Evolutionary conservation across 2,113 vertebrate genomes (phyloP).

Genomic region (Menidia beryllina): DNA sequence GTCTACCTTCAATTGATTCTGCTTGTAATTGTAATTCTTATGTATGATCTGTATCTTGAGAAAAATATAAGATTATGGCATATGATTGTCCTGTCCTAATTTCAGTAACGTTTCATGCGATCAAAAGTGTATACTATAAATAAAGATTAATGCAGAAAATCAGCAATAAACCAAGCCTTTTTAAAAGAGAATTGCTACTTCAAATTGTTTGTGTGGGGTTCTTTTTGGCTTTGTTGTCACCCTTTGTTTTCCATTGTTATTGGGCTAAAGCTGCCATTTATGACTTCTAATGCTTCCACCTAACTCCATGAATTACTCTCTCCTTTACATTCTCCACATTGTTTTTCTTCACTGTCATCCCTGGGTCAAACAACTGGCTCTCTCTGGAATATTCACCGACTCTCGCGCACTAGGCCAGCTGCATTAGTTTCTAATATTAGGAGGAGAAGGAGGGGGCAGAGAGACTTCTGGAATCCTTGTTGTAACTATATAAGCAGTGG

Average conservation of each 20-base stretch:
- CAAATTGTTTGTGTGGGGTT: neutral
- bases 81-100: slow-evolving; percentile 60
- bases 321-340: slow-evolving; percentile 43
- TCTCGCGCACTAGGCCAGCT: slow-evolving; percentile 33
- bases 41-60: slow-evolving; percentile 31
- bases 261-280: slow-evolving; percentile 16
- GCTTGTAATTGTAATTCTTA: slow-evolving; percentile 40
- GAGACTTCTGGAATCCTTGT: slow-evolving; percentile 67
- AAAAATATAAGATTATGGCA: slow-evolving; percentile 46
- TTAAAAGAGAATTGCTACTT: slow-evolving; percentile 36
- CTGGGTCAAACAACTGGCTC: slow-evolving; percentile 23
- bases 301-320: slow-evolving; percentile 5
- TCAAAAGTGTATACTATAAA: slow-evolving; percentile 58
- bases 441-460: slow-evolving; percentile 4
- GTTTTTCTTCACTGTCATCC: slow-evolving; percentile 29
- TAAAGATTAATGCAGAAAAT: slow-evolving; percentile 68
- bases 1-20: slow-evolving; percentile 62
- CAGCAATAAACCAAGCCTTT: slow-evolving; percentile 74
- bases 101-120: slow-evolving; percentile 49
- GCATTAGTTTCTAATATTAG: slow-evolving; percentile 67
- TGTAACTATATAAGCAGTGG: slow-evolving; percentile 53
- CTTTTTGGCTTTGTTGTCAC: neutral
- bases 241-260: slow-evolving; percentile 21
- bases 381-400: slow-evolving; percentile 64
- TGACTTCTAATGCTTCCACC: neutral